Conservation (phyloP, 2,113 vertebrate species). For the Suricata suricatta region DNA sequence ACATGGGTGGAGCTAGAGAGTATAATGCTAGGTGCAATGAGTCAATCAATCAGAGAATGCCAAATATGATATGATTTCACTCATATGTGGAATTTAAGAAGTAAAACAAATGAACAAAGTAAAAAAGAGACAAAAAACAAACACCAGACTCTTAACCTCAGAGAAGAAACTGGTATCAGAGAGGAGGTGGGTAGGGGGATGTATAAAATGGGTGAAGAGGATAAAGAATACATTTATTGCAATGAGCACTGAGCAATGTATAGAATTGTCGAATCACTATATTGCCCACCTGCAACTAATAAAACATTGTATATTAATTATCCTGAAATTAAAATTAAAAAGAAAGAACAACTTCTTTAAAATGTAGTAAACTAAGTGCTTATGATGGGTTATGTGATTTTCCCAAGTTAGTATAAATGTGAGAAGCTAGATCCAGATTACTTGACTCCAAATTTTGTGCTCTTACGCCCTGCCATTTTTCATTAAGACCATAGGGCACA, state of each 20-base stretch:
- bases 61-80: not conserved
- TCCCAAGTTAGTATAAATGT: not conserved
- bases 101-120: not conserved
- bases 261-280: not conserved
- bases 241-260: not conserved
- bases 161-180: not conserved
- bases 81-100: not conserved
- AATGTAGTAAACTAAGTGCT: not conserved
- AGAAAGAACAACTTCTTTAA: not conserved
- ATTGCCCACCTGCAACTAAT: not conserved
- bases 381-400: not conserved
- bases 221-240: not conserved
- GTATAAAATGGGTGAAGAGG: not conserved
- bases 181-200: not conserved
- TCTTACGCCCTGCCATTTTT: not conserved
- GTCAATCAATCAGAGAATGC: not conserved
- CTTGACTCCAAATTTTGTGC: not conserved
- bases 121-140: not conserved
- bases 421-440: not conserved
- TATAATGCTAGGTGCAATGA: not conserved
- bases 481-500: not conserved
- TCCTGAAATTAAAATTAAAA: not conserved
- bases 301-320: not conserved
- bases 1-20: not conserved
- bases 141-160: not conserved